A percentile compares a stretch with the other conserved stretches of the same genome.
phyloP scores from a whole-genome alignment of 2,113 vertebrate species.

The pig (Sus scrofa) region T2T-Sscrofa CM000819.6:12885001-12885500 shows the following conservation, averaged over 20 bases:
- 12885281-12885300: not conserved
- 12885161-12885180: not conserved
- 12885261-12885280: not conserved
- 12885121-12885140: not conserved
- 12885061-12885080: not conserved
- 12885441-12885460: not conserved
- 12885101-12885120: not conserved
- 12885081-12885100: not conserved
- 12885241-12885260: not conserved
- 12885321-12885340: not conserved
- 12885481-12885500: not conserved
- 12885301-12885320: not conserved
- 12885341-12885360: not conserved
- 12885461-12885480: not conserved
- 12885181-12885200: not conserved
- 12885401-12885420: not conserved
- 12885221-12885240: not conserved
- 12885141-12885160: not conserved
- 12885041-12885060: not conserved
- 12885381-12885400: too few species aligned
- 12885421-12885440: not conserved
- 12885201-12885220: not conserved
- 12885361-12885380: not conserved
- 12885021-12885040: not conserved
- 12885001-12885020: not conserved